These are phyloP conservation scores for Setophaga petechia DNA, from an alignment of 2,113 vertebrate species.

Conservation along the genomic window DNA sequence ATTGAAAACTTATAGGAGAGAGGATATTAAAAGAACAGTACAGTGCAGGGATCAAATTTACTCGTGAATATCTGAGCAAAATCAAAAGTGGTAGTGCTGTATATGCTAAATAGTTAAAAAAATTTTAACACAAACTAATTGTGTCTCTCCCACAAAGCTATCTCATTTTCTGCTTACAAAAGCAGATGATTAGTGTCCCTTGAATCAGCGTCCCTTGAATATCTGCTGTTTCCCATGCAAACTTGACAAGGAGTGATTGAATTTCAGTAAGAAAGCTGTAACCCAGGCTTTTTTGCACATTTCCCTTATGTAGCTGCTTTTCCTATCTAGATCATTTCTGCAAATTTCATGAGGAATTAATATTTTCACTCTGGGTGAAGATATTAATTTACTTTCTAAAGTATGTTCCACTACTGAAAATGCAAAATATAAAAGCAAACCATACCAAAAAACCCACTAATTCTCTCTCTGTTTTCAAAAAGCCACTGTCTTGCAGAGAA, in stretches of 20 bases:
- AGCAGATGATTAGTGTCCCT: neutral
- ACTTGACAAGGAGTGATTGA: neutral
- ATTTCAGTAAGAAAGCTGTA: neutral
- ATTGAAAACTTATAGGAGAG: constrained; percentile 9
- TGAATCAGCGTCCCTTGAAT: neutral
- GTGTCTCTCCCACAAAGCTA: neutral
- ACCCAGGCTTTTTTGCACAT: neutral
- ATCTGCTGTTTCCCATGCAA: neutral
- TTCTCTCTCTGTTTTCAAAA: neutral
- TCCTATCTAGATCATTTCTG: neutral
- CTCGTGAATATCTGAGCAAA: constrained; percentile 13
- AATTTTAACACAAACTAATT: constrained; percentile 10
- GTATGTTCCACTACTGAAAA: neutral
- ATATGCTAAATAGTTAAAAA: neutral
- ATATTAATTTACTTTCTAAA: neutral
- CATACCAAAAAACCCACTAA: neutral
- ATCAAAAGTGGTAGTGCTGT: neutral
- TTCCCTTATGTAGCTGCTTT: neutral
- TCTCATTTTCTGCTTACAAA: constrained; percentile 16
- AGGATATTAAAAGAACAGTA: constrained; percentile 27
- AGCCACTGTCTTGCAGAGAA: neutral
- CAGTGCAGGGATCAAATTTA: constrained; percentile 16
- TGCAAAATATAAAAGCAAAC: neutral
- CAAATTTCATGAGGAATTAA: neutral
- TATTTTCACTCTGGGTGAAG: neutral